Evolutionary conservation across 92 coral and sea anemone species (phyloP), one percentile per base, ranked within the genome.

Genomic region (Pocillopora grandis): DNA sequence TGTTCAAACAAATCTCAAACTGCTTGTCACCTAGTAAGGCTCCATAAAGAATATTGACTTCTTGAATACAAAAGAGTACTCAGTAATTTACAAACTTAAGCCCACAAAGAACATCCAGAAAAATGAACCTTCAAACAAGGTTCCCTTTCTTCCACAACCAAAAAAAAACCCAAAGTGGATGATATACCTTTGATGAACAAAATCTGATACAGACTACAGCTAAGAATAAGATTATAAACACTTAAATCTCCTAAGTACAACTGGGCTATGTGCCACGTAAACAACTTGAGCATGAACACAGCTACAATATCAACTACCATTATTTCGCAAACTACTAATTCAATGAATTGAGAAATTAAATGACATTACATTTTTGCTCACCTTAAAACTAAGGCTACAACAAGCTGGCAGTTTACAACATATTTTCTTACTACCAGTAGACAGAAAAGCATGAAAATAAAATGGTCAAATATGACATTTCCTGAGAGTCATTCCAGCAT

Each of bases 261-360:
- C 33, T 76, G 57, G 80, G 33, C 80, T 59, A 21, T 33, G 69
- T 60, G 69, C 80, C 69, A 76, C 80, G 42, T 27, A 61, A 60
- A 60, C 69, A 76, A 60, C 80, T 60, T 27, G 12, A 59, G 52
- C 80, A 76, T 23, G 75, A 36, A 70, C 36, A 13, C 31, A 31
- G 12, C 20, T 15, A 20, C 80, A 76, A 76, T 76, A 76, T 76
- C 80, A 60, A 33, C 55, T 52, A 74, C 12, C 37, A 21, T 66
- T 14, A 12, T 3, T 19, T 16, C 72, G 14, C 49, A 67, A 16
- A 33, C 9, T 11, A 37, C 3, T 11, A 13, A 55, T 18, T 70
- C 23, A 11, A 49, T 36, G 42, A 20, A 66, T 33, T 70, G 18
- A 70, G 33, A 1, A 12, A 70, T 19, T 70, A 15, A 70, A 70